These are phyloP conservation scores for Drosophila murphyi DNA, from an alignment of 1,140 invertebrate species.

Conservation along the genomic window DNA sequence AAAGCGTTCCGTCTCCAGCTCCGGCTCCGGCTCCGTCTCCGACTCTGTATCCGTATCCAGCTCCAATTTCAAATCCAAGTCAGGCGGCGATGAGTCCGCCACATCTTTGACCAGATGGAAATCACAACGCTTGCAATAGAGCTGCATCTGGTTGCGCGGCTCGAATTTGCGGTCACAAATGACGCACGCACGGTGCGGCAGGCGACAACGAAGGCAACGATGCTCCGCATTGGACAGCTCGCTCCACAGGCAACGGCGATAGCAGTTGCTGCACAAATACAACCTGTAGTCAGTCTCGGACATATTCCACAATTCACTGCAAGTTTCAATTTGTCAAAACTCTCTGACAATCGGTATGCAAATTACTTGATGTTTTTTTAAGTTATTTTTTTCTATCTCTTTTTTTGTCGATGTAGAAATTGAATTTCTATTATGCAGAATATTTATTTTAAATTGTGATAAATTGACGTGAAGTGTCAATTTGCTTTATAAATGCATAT, in stretches of 20 bases:
- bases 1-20: background rate
- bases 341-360: no score
- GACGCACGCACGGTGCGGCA: slow-evolving; percentile 25
- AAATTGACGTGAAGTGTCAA: background rate
- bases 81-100: slow-evolving; percentile 5
- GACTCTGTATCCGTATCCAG: background rate
- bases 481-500: background rate
- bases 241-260: slow-evolving; percentile 32
- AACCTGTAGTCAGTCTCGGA: background rate
- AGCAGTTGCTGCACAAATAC: slow-evolving; percentile 52
- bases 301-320: background rate
- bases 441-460: background rate
- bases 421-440: no score
- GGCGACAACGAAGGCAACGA: slow-evolving; percentile 37
- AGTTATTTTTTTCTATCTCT: no score
- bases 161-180: slow-evolving; percentile 50
- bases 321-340: background rate
- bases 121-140: slow-evolving; percentile 56
- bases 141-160: slow-evolving; percentile 8
- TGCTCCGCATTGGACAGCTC: slow-evolving; percentile 51
- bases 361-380: no score
- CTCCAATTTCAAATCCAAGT: slow-evolving; percentile 5
- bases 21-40: background rate
- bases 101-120: slow-evolving; percentile 40
- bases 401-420: background rate